Evolutionary conservation across 2,888 invertebrate genomes (phyloP).

Genomic region (Cyclophora albipunctata): DNA sequence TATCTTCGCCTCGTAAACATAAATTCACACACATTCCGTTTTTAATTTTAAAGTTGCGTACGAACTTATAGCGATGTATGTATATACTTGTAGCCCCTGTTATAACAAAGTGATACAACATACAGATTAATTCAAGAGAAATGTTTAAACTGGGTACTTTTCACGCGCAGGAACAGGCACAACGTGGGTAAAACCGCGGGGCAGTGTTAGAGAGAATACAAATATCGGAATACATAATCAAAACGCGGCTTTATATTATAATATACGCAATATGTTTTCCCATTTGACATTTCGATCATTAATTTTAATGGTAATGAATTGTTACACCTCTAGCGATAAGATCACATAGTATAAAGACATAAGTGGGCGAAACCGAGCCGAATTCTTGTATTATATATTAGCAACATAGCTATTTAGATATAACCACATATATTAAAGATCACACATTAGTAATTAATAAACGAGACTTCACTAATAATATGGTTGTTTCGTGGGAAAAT

Average conservation of each 20-base stretch:
- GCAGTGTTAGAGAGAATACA: too few species aligned
- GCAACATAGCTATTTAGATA: slow-evolving; percentile 3
- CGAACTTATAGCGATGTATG: too few species aligned
- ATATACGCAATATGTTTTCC: slow-evolving; percentile 18
- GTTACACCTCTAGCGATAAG: slow-evolving; percentile 23
- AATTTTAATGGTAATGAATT: slow-evolving; percentile 24
- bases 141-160: too few species aligned
- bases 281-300: slow-evolving; percentile 21
- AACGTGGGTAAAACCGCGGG: too few species aligned
- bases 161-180: too few species aligned
- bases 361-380: slow-evolving; percentile 19
- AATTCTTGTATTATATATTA: slow-evolving; percentile 15
- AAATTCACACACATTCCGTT: slow-evolving; percentile 21
- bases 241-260: slow-evolving; percentile 6
- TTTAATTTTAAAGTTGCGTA: slow-evolving; percentile 1
- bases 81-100: too few species aligned
- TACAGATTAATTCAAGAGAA: too few species aligned
- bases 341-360: slow-evolving; percentile 20
- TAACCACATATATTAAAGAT: slow-evolving; percentile 9
- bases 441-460: slow-evolving; percentile 3
- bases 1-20: slow-evolving; percentile 34
- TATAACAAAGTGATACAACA: too few species aligned
- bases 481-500: too few species aligned
- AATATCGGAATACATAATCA: too few species aligned
- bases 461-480: too few species aligned